These are phyloP conservation scores for Myotis findleyi DNA, from an alignment of 2,797 vertebrate genomes.

Conservation along the genomic window DNA sequence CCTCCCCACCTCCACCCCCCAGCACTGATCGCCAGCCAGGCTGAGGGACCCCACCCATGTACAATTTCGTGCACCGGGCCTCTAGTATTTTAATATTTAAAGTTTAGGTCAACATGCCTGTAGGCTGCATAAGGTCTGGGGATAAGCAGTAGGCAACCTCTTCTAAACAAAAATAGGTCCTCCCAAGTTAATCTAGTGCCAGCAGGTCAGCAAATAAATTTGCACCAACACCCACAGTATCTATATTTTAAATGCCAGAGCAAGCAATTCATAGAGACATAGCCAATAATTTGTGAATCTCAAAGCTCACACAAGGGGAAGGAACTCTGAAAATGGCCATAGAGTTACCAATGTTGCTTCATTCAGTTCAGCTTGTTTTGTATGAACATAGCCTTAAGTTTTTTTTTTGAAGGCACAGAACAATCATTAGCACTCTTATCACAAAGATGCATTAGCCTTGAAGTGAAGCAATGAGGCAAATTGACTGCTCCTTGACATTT, in stretches of 20 bases:
- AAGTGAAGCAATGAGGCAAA: background rate
- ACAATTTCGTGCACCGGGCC: background rate
- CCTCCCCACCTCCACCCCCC: no score
- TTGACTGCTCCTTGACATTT: background rate
- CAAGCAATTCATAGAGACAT: background rate
- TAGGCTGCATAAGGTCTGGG: background rate
- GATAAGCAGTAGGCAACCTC: background rate
- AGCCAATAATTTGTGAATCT: slow-evolving; percentile 4
- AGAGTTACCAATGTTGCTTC: background rate
- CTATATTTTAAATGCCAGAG: slow-evolving; percentile 4
- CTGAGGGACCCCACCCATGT: no score
- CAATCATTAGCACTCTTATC: background rate
- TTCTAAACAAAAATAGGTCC: background rate
- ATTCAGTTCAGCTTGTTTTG: background rate
- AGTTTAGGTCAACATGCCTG: background rate
- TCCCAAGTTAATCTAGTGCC: background rate
- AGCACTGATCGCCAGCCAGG: no score
- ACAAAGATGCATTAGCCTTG: background rate
- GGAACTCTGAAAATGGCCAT: background rate
- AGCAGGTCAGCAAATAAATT: slow-evolving; percentile 49
- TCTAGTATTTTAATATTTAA: background rate
- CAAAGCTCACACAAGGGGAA: background rate
- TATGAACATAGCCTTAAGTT: background rate
- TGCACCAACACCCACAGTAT: background rate
- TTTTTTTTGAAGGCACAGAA: background rate